A percentile compares a stretch with the other conserved stretches of the same genome.
phyloP scores from a whole-genome alignment of 2,797 vertebrate genomes.

The Sebastes miniatus region DNA sequence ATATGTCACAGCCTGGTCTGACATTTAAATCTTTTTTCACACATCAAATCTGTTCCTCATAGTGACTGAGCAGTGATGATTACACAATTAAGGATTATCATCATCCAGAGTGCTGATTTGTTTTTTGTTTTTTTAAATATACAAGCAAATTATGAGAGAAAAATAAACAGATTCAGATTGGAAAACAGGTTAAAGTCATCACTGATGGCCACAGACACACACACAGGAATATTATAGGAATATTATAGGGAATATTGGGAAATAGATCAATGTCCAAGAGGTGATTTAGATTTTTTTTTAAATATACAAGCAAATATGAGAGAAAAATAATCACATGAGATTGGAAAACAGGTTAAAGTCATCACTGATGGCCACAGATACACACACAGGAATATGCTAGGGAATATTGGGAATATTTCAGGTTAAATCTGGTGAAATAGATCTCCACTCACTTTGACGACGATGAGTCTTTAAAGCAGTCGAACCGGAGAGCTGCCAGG shows the following conservation, averaged over 20 bases:
- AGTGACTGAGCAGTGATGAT: fast-evolving
- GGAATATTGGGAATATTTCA: not conserved
- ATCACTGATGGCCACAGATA: not conserved
- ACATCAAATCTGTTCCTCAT: not conserved
- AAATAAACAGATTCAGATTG: not conserved
- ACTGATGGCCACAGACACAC: not conserved
- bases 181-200: not conserved
- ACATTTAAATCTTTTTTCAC: not conserved
- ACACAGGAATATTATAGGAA: not conserved
- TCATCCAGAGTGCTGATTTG: not conserved
- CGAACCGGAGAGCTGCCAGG: constrained; percentile 79
- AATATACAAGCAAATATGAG: not conserved
- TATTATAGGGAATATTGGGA: no score
- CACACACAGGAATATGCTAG: not conserved
- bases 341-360: not conserved
- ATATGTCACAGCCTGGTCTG: not conserved
- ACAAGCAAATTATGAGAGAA: not conserved
- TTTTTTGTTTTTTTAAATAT: no score
- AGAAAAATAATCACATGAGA: not conserved
- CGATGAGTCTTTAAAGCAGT: constrained; percentile 79
- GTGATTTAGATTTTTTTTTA: not conserved
- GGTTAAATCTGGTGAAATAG: not conserved
- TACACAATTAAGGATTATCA: not conserved
- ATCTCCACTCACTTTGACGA: constrained; percentile 75
- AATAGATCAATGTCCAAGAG: not conserved